A percentile compares a stretch with the other conserved stretches of the same genome.
These are phyloP conservation scores for Apodemus agrarius DNA, from an alignment of 2,797 vertebrate genomes.

Conservation along the genomic window DNA sequence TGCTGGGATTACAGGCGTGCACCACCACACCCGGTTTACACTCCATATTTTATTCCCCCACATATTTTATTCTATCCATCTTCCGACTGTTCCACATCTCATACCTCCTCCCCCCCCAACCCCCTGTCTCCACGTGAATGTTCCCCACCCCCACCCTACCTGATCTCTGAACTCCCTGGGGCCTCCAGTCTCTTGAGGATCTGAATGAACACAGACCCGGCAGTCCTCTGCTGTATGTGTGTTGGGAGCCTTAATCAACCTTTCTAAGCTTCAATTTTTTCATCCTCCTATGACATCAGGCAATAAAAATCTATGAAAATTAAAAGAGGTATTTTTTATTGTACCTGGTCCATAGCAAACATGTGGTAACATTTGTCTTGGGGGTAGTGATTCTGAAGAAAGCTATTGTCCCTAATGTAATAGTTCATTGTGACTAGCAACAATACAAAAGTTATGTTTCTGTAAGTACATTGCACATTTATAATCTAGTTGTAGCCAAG, in stretches of 20 bases:
- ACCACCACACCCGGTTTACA: no score
- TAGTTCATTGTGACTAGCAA: not conserved
- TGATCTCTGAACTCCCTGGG: no score
- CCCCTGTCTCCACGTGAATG: no score
- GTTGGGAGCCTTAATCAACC: not conserved
- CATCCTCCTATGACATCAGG: not conserved
- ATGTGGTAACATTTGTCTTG: not conserved
- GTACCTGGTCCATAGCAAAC: not conserved
- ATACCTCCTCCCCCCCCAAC: no score
- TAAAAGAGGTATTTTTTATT: conserved; percentile 30
- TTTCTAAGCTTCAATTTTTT: conserved; percentile 8
- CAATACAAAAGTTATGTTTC: conserved; percentile 1
- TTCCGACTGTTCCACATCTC: no score
- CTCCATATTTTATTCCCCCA: no score
- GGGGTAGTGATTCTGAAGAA: not conserved
- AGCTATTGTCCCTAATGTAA: not conserved
- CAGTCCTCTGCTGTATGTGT: no score
- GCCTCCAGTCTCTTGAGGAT: no score
- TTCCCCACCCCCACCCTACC: no score
- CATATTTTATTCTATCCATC: no score
- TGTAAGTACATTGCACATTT: conserved; percentile 39
- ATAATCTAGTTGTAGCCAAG: conserved; percentile 13
- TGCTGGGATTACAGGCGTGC: no score
- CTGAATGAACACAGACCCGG: no score
- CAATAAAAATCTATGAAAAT: conserved; percentile 43